Conservation (phyloP, 1,140 invertebrate genomes). For the Macrobrachium rosenbergii region DNA sequence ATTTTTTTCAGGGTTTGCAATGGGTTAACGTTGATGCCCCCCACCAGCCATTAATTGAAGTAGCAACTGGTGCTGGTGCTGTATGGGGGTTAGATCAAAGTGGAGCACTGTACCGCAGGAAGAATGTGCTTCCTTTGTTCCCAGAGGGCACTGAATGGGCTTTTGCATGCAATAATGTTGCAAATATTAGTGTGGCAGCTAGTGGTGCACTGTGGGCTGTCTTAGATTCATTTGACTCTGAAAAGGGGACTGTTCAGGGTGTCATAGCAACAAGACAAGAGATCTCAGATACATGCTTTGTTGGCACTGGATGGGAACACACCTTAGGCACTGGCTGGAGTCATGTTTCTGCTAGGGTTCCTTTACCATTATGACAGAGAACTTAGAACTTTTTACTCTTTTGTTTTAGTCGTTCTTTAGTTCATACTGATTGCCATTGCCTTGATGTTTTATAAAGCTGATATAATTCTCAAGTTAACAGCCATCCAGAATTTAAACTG, state of each 20-base stretch:
- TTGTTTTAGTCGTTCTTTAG: too few relatives aligned
- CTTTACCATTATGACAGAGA: slow-evolving; percentile 31
- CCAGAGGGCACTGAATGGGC: slow-evolving; percentile 71
- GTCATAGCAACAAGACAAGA: slow-evolving; percentile 81
- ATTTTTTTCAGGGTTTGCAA: slow-evolving; percentile 48
- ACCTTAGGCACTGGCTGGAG: slow-evolving; percentile 77
- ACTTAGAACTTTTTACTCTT: background rate
- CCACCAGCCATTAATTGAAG: slow-evolving; percentile 48
- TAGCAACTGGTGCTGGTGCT: slow-evolving; percentile 39
- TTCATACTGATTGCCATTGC: too few relatives aligned
- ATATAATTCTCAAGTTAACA: too few relatives aligned
- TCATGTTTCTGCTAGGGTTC: slow-evolving; percentile 42
- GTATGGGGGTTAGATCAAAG: slow-evolving; percentile 62
- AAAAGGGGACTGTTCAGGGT: slow-evolving; percentile 73
- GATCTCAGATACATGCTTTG: slow-evolving; percentile 78
- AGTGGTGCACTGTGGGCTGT: slow-evolving; percentile 81
- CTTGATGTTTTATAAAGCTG: too few relatives aligned
- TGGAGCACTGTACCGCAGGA: slow-evolving; percentile 47
- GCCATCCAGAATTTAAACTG: too few relatives aligned
- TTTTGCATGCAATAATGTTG: slow-evolving; percentile 68
- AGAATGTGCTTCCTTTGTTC: slow-evolving; percentile 69
- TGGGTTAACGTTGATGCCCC: slow-evolving; percentile 63
- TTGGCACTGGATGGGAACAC: slow-evolving; percentile 82
- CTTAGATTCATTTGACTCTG: slow-evolving; percentile 69
- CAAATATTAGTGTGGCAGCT: slow-evolving; percentile 76